A percentile compares a stretch with the other conserved stretches of the same genome.
phyloP scores from a whole-genome alignment of 2,797 vertebrate species.

The Halcyon chelicuti region DNA sequence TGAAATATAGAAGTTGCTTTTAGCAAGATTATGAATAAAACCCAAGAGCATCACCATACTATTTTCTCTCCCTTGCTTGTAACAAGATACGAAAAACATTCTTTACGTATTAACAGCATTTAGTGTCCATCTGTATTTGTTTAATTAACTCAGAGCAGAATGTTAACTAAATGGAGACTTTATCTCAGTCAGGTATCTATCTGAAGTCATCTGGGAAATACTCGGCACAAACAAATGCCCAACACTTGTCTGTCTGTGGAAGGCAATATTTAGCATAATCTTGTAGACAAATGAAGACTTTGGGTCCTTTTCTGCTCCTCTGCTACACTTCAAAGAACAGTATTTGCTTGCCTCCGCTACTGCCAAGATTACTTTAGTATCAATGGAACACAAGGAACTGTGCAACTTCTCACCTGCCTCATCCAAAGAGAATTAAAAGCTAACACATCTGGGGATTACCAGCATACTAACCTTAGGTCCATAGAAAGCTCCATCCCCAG shows the following conservation, averaged over 20 bases:
- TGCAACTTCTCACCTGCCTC: neutral
- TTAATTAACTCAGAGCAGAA: neutral
- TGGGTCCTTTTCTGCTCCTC: neutral
- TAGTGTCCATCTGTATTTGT: neutral
- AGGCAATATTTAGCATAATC: neutral
- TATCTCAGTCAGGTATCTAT: neutral
- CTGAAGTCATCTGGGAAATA: neutral
- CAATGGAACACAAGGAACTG: neutral
- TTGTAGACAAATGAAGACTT: neutral
- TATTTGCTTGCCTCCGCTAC: neutral
- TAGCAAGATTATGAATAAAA: neutral
- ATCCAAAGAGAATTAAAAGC: neutral
- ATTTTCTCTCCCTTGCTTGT: neutral
- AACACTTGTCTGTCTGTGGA: neutral
- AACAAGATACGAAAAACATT: neutral
- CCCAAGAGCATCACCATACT: neutral
- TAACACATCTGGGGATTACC: neutral
- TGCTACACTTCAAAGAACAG: neutral
- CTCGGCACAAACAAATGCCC: neutral
- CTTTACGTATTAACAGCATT: neutral
- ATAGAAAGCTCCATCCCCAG: conserved; percentile 97
- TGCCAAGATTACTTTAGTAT: neutral
- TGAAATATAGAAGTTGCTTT: neutral
- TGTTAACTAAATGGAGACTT: neutral
- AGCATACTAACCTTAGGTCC: conserved; percentile 92